phyloP scores from a whole-genome alignment of 2,113 vertebrate species.

The Mesitornis unicolor region DNA sequence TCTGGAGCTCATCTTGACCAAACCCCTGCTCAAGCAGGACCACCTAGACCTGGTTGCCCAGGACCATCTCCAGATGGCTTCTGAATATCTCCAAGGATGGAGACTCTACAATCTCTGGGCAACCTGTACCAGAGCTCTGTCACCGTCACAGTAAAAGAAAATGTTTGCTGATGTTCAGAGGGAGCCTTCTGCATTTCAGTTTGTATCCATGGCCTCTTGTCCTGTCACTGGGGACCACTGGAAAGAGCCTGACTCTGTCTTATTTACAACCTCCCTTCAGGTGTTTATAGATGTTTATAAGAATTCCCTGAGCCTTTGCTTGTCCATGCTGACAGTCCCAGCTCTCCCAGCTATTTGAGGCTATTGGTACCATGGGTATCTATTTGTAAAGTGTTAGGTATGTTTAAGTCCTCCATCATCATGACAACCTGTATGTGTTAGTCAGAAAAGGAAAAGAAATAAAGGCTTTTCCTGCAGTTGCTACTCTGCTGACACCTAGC shows the following conservation, averaged over 20 bases:
- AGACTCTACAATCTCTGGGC: background rate
- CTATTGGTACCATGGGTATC: background rate
- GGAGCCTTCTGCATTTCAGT: background rate
- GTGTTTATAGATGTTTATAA: background rate
- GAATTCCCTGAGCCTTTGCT: background rate
- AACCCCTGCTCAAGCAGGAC: background rate
- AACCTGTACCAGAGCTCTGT: background rate
- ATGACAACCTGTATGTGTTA: background rate
- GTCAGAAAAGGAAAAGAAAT: background rate
- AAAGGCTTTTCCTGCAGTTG: background rate
- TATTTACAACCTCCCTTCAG: background rate
- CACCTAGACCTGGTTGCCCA: background rate
- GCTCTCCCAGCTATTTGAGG: background rate
- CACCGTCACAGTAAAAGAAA: background rate
- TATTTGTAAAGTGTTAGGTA: background rate
- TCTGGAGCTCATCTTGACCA: background rate
- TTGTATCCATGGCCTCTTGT: background rate
- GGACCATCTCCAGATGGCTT: background rate
- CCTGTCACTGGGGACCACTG: background rate
- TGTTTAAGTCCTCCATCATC: background rate
- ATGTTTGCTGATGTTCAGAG: background rate
- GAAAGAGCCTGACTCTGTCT: background rate
- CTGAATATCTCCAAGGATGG: background rate
- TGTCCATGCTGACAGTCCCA: background rate
- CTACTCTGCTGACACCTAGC: background rate